Evolutionary conservation across 2,113 vertebrate species (phyloP), one percentile per base, ranked within the genome.

Genomic region (Dicerorhinus sumatrensis): DNA sequence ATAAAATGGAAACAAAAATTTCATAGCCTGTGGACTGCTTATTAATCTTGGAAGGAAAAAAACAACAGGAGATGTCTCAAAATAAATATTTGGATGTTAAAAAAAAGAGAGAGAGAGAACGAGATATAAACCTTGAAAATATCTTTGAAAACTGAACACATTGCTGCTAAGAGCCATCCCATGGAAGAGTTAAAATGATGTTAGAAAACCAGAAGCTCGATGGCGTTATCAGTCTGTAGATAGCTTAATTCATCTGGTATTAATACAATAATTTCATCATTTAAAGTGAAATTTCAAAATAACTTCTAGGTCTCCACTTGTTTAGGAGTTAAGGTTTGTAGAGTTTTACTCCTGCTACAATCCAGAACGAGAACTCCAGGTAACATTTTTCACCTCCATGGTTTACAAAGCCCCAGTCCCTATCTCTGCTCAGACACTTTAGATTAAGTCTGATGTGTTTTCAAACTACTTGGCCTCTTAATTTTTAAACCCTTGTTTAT

Each of bases 401-500:
- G 31, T 87, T 93, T 77, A 46, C 23, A 95, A 92, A 96, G 67
- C 21, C n/a, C 70, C 29, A 18, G 20, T 65, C 12, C 25, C 23
- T 46, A 82, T 85, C 42, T 63, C 12, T 39, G 81, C 51, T 75
- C 92, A 95, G 84, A 96, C 65, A 95, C 86, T 97, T 42, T 83
- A 90, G 89, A 94, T 96, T 84, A 94, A 96, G 91, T 89, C 89
- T 89, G 89, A 96, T 97, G 89, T 95, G 93, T 96, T 98, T 97
- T 94, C 81, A 70, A 92, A 97, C 83, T 81, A 97, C 81, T 93
- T 94, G 83, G 96, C 89, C 91, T 98, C 82, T 94, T 97, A 97
- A 96, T 97, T 97, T 96, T 97, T 97, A 98, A 98, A 93, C 42
- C 51, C 72, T 92, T 98, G 96, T 97, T 98, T 98, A 98, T 97